A percentile compares a stretch with the other conserved stretches of the same genome.
phyloP scores from a whole-genome alignment of 1,140 invertebrate genomes.

The Lamellibrachia luymesi region DNA sequence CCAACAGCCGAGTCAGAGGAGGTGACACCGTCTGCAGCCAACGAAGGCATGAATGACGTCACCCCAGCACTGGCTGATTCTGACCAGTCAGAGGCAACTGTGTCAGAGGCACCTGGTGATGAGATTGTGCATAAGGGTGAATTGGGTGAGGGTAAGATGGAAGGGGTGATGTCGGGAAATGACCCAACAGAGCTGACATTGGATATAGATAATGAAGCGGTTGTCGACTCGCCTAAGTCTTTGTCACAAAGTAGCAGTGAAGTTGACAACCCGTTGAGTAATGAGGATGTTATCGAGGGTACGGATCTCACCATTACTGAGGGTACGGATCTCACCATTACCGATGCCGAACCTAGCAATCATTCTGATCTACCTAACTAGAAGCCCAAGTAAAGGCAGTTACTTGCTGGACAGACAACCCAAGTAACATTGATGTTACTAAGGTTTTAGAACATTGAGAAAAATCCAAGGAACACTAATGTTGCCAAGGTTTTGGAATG shows the following conservation, averaged over 20 bases:
- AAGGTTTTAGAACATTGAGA: not conserved
- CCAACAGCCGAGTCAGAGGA: not conserved
- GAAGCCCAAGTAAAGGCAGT: not conserved
- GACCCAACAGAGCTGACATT: not conserved
- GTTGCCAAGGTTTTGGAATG: too few species aligned
- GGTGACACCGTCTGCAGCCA: not conserved
- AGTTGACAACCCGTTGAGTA: not conserved
- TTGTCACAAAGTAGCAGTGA: not conserved
- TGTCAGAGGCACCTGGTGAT: not conserved
- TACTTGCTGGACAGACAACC: not conserved
- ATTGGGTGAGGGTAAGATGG: not conserved
- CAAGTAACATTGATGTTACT: not conserved
- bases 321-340: not conserved
- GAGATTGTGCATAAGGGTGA: not conserved
- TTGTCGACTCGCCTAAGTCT: not conserved
- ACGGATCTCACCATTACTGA: not conserved
- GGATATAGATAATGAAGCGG: not conserved
- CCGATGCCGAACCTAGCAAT: not conserved
- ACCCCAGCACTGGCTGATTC: not conserved
- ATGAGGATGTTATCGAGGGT: not conserved
- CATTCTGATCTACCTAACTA: not conserved
- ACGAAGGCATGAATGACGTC: not conserved
- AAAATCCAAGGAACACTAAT: too few species aligned
- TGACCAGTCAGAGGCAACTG: not conserved
- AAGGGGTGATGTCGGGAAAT: not conserved